Conservation (phyloP, 2,797 vertebrate genomes). For the Nannoperca obscura region DNA sequence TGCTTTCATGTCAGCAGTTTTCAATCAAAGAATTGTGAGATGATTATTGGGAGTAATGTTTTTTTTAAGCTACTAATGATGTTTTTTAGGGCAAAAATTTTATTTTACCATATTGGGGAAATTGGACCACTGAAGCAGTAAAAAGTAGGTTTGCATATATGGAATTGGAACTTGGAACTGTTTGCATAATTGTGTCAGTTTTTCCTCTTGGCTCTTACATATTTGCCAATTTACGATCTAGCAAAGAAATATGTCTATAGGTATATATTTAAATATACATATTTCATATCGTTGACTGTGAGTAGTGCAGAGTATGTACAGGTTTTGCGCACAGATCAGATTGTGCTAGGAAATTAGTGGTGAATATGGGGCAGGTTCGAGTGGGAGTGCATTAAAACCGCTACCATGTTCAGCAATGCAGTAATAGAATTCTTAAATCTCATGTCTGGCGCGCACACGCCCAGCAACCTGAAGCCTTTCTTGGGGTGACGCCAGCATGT, state of each 20-base stretch:
- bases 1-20: not conserved
- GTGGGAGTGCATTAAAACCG: slow-evolving; percentile 3
- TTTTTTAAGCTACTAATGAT: not conserved
- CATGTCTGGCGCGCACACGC: slow-evolving; percentile 5
- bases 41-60: not conserved
- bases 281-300: not conserved
- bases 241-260: not conserved
- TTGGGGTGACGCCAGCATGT: slow-evolving; percentile 38
- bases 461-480: slow-evolving; percentile 46
- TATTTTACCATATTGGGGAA: not conserved
- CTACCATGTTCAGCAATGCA: slow-evolving; percentile 7
- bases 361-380: not conserved
- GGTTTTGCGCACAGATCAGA: slow-evolving; percentile 4
- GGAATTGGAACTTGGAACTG: not conserved
- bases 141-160: not conserved
- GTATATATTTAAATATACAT: no score
- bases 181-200: not conserved
- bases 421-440: slow-evolving; percentile 16
- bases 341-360: slow-evolving; percentile 1
- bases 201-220: not conserved
- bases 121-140: not conserved
- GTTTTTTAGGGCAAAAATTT: not conserved
- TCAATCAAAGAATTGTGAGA: not conserved
- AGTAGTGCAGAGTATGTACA: not conserved
- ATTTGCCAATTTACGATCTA: not conserved